phyloP scores from a whole-genome alignment of 2,113 vertebrate species.

The Platysternon megacephalum region DNA sequence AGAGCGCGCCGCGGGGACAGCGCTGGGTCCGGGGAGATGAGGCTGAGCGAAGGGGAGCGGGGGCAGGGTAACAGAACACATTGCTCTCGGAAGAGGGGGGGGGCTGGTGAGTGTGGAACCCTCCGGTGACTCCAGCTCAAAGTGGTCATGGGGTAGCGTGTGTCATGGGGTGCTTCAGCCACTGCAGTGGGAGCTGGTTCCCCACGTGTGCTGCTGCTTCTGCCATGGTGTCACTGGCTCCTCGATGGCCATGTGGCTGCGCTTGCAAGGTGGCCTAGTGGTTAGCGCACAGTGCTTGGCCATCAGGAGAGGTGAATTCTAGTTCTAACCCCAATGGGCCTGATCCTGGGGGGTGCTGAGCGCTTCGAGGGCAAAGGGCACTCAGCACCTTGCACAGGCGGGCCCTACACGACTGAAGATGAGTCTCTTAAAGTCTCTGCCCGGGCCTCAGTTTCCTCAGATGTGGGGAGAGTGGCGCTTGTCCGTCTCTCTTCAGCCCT shows the following conservation, averaged over 20 bases:
- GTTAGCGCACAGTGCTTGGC: not conserved
- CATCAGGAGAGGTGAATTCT: not conserved
- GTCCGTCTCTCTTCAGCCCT: not conserved
- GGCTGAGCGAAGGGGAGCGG: not conserved
- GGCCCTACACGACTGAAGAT: not conserved
- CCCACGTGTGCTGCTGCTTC: not conserved
- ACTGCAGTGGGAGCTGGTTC: not conserved
- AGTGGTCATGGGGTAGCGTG: not conserved
- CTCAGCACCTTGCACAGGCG: not conserved
- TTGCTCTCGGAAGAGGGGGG: not conserved
- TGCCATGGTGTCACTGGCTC: not conserved
- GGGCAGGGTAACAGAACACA: not conserved
- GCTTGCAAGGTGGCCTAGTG: not conserved
- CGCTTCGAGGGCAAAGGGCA: not conserved
- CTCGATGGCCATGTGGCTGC: not conserved
- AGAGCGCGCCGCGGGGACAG: not conserved
- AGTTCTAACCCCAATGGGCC: not conserved
- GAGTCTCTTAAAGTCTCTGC: not conserved
- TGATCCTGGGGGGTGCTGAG: not conserved
- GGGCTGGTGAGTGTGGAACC: not conserved
- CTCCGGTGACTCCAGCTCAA: not conserved
- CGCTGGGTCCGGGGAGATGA: not conserved
- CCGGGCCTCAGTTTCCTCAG: not conserved
- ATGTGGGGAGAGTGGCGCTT: not conserved
- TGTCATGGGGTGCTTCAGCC: not conserved